These are phyloP conservation scores for Nixonia krombeini DNA, from an alignment of 1,140 invertebrate genomes.

Conservation along the genomic window DNA sequence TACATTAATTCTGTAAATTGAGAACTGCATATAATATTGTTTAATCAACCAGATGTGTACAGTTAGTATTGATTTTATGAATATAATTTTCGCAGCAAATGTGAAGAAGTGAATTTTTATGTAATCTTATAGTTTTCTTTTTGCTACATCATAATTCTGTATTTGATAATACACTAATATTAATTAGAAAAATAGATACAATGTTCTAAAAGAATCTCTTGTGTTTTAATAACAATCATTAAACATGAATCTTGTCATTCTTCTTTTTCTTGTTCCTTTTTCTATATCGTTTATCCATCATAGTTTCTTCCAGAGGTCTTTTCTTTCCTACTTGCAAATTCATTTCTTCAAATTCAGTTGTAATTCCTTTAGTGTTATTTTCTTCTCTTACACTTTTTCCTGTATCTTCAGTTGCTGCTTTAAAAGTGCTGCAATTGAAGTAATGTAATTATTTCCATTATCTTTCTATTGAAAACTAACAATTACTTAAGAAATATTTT, in stretches of 20 bases:
- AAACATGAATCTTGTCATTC: slow-evolving; percentile 15
- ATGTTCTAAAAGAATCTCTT: too few relatives aligned
- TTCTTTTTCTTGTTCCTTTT: slow-evolving; percentile 4
- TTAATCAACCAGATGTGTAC: too few relatives aligned
- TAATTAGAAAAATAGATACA: too few relatives aligned
- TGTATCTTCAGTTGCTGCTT: slow-evolving; percentile 2
- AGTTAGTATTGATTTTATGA: too few relatives aligned
- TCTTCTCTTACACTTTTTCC: slow-evolving; percentile 7
- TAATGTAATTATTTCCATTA: not conserved
- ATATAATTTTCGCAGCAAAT: too few relatives aligned
- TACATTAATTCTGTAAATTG: too few relatives aligned
- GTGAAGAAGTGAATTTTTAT: too few relatives aligned
- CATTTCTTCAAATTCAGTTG: slow-evolving; percentile 58
- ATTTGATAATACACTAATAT: too few relatives aligned
- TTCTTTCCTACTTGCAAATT: slow-evolving; percentile 58
- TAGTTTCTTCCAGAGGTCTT: slow-evolving; percentile 22
- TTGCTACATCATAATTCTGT: too few relatives aligned
- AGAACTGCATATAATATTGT: too few relatives aligned
- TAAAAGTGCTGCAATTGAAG: not conserved
- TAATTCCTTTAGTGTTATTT: slow-evolving; percentile 37
- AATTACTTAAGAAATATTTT: not conserved
- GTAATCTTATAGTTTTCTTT: too few relatives aligned
- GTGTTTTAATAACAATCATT: too few relatives aligned
- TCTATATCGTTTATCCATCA: not conserved
- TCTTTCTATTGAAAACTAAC: slow-evolving; percentile 2